These are phyloP conservation scores for Drosophila barbarae DNA, from an alignment of 2,888 invertebrate genomes.

Conservation along the genomic window DNA sequence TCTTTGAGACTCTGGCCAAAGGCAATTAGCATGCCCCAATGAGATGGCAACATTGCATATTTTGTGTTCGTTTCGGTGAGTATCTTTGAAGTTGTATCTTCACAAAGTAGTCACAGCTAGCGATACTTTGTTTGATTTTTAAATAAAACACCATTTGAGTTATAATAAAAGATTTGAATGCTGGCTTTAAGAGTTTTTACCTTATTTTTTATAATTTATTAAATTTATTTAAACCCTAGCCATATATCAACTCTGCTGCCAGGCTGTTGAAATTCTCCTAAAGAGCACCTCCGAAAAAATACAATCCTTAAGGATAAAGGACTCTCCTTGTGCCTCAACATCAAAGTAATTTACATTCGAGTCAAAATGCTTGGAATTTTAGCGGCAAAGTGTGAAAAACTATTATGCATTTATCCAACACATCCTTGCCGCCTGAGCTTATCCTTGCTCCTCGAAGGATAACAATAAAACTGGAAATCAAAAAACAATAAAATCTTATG, in stretches of 20 bases:
- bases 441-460: constrained; percentile 6
- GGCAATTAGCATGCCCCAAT: constrained; percentile 65
- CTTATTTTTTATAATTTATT: neutral
- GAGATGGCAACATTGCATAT: constrained; percentile 47
- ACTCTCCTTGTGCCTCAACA: constrained; percentile 27
- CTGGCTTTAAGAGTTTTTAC: neutral
- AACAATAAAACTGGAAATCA: constrained; percentile 60
- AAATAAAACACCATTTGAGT: neutral
- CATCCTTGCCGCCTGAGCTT: constrained; percentile 18
- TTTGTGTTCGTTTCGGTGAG: constrained; percentile 6
- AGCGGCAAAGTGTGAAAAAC: constrained; percentile 69
- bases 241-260: constrained; percentile 38
- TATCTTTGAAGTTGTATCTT: constrained; percentile 55
- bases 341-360: constrained; percentile 53
- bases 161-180: too few relatives aligned
- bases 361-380: constrained; percentile 57
- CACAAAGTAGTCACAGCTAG: constrained; percentile 45
- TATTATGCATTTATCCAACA: constrained; percentile 47
- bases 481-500: constrained; percentile 58
- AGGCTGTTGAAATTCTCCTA: constrained; percentile 39
- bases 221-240: neutral
- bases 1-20: constrained; percentile 61
- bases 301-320: constrained; percentile 43
- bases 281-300: constrained; percentile 45
- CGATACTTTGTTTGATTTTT: constrained; percentile 15